Percentiles rank a stretch among this genome's conserved stretches.
phyloP scores from a whole-genome alignment of 2,888 invertebrate genomes.

The Smittia aterrima region DNA sequence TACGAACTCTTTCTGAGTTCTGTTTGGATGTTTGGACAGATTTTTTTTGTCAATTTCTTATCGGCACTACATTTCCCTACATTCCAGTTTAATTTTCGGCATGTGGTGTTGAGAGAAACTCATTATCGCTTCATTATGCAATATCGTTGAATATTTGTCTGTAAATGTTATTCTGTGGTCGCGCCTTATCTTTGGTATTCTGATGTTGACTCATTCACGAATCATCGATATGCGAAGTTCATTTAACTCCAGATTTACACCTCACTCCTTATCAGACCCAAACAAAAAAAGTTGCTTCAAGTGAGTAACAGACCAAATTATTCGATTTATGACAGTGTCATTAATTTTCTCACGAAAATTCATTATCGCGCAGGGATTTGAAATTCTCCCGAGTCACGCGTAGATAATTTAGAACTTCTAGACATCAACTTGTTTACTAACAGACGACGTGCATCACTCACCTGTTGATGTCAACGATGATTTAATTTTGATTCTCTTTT shows the following conservation, averaged over 20 bases:
- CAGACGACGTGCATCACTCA: neutral
- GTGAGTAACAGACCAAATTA: too few species aligned
- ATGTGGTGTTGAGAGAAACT: neutral
- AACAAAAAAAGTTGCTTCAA: too few species aligned
- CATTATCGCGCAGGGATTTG: too few species aligned
- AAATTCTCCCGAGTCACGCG: neutral
- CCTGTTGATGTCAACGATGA: neutral
- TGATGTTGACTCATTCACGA: neutral
- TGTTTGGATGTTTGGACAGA: neutral
- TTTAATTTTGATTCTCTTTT: neutral
- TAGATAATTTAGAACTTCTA: neutral
- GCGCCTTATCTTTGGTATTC: neutral
- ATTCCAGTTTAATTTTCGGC: neutral
- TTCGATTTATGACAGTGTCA: neutral
- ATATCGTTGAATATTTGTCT: conserved; percentile 6
- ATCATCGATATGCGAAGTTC: neutral
- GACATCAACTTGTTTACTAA: neutral
- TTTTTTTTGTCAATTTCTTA: conserved; percentile 7
- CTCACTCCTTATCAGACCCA: neutral
- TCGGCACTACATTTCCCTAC: conserved; percentile 8
- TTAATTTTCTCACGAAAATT: neutral
- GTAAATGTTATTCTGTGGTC: neutral
- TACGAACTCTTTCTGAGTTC: neutral
- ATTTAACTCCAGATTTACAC: neutral
- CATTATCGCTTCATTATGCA: neutral